A percentile compares a stretch with the other conserved stretches of the same genome.
Evolutionary conservation across 2,888 invertebrate species (phyloP).

Genomic region (Lithodes maja): DNA sequence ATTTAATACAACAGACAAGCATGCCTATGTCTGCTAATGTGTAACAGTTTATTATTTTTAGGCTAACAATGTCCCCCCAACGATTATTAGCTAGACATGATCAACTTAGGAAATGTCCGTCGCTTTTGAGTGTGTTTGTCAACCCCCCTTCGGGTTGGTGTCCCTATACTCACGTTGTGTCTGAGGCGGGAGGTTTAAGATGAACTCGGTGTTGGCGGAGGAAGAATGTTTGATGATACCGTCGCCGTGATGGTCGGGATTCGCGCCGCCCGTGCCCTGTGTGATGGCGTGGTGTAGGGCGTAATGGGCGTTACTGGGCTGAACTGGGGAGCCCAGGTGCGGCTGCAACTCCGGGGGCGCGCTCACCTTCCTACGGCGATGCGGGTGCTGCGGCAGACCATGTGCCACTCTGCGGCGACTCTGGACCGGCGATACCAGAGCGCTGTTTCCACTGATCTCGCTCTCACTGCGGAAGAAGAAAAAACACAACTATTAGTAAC

Average conservation of each 20-base stretch:
- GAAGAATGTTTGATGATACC: neutral
- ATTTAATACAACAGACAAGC: too few relatives aligned
- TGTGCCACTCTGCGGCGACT: constrained; percentile 54
- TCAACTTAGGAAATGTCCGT: too few relatives aligned
- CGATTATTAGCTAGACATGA: too few relatives aligned
- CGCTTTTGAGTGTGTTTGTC: too few relatives aligned
- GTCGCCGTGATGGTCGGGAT: constrained; percentile 58
- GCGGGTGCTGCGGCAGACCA: constrained; percentile 66
- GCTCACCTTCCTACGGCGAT: constrained; percentile 70
- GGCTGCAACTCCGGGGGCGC: constrained; percentile 70
- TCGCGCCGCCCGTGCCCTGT: constrained; percentile 59
- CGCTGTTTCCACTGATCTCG: constrained; percentile 68
- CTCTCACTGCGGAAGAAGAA: constrained; percentile 61
- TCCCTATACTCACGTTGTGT: constrained; percentile 47
- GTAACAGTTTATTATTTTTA: too few relatives aligned
- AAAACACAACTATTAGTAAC: neutral
- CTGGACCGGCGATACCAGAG: constrained; percentile 60
- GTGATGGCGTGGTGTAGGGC: constrained; percentile 12
- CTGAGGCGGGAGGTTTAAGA: constrained; percentile 58
- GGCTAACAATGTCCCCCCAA: too few relatives aligned
- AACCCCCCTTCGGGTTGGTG: too few relatives aligned
- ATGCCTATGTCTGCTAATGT: too few relatives aligned
- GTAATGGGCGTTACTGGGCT: constrained; percentile 32
- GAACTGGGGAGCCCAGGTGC: constrained; percentile 46
- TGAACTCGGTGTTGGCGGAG: constrained; percentile 53